Conservation (phyloP, 2,797 vertebrate genomes). For the Margarornis squamiger region DNA sequence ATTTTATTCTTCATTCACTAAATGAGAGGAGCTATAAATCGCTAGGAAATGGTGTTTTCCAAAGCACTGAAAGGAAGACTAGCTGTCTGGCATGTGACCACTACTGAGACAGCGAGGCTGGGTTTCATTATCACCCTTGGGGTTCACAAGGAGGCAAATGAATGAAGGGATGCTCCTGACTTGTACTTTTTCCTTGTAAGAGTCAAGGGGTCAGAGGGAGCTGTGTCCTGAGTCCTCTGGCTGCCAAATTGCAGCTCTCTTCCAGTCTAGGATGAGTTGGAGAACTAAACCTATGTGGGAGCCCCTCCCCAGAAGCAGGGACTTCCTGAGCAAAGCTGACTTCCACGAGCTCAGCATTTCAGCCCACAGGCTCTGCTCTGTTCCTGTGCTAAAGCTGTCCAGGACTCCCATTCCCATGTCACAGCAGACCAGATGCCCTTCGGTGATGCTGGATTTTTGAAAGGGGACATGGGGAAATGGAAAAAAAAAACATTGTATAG, state of each 20-base stretch:
- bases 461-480: background rate
- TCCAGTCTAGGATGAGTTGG: background rate
- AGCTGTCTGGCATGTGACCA: background rate
- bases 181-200: background rate
- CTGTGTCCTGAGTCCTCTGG: background rate
- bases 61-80: background rate
- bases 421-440: background rate
- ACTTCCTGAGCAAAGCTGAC: background rate
- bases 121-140: background rate
- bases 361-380: background rate
- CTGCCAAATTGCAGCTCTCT: background rate
- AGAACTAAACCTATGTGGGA: background rate
- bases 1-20: background rate
- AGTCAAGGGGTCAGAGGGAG: background rate
- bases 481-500: background rate
- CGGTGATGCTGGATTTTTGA: background rate
- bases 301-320: background rate
- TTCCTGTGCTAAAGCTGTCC: background rate
- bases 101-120: background rate
- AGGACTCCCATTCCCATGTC: background rate
- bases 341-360: background rate
- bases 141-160: background rate
- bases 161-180: background rate
- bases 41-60: background rate
- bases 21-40: background rate